Conservation (phyloP, 1,140 invertebrate species). For the Drosophila nigromelanica region DNA sequence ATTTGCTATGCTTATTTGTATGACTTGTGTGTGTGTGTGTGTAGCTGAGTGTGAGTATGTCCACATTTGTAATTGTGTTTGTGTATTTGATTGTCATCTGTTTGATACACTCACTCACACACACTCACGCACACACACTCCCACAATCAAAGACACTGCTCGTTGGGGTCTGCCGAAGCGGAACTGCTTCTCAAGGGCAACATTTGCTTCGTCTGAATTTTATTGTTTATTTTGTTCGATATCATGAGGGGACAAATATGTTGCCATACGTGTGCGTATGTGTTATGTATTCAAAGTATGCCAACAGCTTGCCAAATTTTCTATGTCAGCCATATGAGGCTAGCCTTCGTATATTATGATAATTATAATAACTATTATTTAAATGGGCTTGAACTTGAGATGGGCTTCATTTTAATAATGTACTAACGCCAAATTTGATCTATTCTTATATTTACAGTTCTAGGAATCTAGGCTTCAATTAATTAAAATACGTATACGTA, state of each 20-base stretch:
- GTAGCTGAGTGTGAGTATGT: conserved; percentile 47
- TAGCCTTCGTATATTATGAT: conserved; percentile 49
- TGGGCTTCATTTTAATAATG: conserved; percentile 13
- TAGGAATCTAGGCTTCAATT: conserved; percentile 12
- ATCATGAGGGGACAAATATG: conserved; percentile 53
- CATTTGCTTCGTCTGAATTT: conserved; percentile 71
- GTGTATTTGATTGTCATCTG: conserved; percentile 81
- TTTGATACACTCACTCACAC: conserved; percentile 60
- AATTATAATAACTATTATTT: conserved; percentile 48
- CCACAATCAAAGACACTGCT: conserved; percentile 15
- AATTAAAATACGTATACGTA: conserved; percentile 13
- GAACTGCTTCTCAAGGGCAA: conserved; percentile 70
- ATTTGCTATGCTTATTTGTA: conserved; percentile 74
- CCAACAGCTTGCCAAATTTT: conserved; percentile 71
- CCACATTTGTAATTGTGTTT: conserved; percentile 79
- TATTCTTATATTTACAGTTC: background rate
- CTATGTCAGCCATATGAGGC: conserved; percentile 41
- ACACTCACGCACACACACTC: conserved; percentile 5
- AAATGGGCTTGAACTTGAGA: conserved; percentile 7
- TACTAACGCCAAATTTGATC: background rate
- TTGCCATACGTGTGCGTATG: conserved; percentile 33
- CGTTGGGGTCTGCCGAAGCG: conserved; percentile 38
- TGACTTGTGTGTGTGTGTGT: conserved; percentile 51
- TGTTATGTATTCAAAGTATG: conserved; percentile 52
- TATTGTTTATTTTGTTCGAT: conserved; percentile 81